Evolutionary conservation across 2,888 invertebrate genomes (phyloP).

Genomic region (Dicranocentrus wangi): DNA sequence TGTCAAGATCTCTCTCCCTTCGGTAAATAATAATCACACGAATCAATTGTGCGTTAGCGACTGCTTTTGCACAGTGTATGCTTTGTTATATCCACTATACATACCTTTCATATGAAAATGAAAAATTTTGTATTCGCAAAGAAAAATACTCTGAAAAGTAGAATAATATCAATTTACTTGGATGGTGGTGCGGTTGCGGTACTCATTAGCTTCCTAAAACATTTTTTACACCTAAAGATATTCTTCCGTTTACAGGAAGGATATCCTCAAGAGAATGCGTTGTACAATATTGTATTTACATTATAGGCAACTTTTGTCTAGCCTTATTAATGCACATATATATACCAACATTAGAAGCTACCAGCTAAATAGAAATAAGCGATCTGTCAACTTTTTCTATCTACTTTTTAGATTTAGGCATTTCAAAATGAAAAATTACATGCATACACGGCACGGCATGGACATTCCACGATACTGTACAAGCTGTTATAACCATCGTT

Average conservation of each 20-base stretch:
- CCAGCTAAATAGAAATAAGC: not conserved
- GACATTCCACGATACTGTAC: no score
- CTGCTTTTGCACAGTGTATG: no score
- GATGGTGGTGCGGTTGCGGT: not conserved
- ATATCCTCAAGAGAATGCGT: no score
- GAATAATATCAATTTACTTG: conserved; percentile 4
- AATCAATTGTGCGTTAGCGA: no score
- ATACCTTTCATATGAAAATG: not conserved
- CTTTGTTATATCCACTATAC: no score
- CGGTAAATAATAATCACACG: no score
- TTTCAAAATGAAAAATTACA: not conserved
- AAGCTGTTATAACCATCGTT: no score
- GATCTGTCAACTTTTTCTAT: conserved; percentile 24
- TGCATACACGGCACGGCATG: not conserved
- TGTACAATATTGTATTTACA: no score
- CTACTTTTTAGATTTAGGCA: not conserved
- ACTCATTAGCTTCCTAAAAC: conserved; percentile 21
- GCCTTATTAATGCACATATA: no score
- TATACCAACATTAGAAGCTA: no score
- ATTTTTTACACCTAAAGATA: conserved; percentile 13
- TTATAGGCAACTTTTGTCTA: no score
- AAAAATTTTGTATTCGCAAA: conserved; percentile 7
- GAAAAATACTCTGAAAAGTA: conserved; percentile 22
- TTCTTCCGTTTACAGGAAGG: conserved; percentile 20
- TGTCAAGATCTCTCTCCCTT: conserved; percentile 49